Evolutionary conservation across 2,113 vertebrate genomes (phyloP), one percentile per base, ranked within the genome.

Genomic region (Anolis carolinensis): DNA sequence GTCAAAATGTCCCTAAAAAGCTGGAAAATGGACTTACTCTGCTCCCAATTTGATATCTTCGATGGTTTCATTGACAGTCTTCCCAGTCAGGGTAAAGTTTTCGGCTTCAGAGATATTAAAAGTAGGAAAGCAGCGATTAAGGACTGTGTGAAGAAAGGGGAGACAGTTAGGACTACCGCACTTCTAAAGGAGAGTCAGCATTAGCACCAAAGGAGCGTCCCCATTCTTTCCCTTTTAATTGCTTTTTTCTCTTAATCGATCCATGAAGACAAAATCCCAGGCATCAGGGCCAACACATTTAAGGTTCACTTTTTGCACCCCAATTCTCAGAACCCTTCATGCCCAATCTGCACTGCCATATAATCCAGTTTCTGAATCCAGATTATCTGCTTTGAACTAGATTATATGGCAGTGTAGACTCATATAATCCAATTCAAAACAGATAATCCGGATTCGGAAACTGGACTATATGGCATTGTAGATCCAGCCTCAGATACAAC

Each of bases 61-160:
- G 5, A 89, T 6, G 0, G 95, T 93, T 30, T 95, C 63, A n/a
- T 96, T 97, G 59, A 14, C 0, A 0, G 65, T 0, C 84, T 96
- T 87, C 9, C 86, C 90, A 0, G 70, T 72, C n/a, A 96, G 1
- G 0, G 2, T 7, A 73, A 97, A 96, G 3, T 8, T 9, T 83
- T 3, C 0, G 5, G 1, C 0, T 0, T 95, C 93, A 25, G 96
- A 74, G 0, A 4, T 2, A 3, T 44, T 75, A 50, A 95, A 34
- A 3, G 7, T 30, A 0, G 97, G 97, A 65, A 98, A 89, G 93
- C 98, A 98, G 74, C 98, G 96, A 4, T 96, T 96, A 84, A 98
- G 89, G 68, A 95, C 98, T 98, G 74, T 10, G 65, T 44, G 87
- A 62, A 82, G 70, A 90, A 11, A 71, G 25, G 75, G 34, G 90